Evolutionary conservation across 2,797 vertebrate species (phyloP), one percentile per base, ranked within the genome.

Genomic region (Schizopygopsis pylzovi): DNA sequence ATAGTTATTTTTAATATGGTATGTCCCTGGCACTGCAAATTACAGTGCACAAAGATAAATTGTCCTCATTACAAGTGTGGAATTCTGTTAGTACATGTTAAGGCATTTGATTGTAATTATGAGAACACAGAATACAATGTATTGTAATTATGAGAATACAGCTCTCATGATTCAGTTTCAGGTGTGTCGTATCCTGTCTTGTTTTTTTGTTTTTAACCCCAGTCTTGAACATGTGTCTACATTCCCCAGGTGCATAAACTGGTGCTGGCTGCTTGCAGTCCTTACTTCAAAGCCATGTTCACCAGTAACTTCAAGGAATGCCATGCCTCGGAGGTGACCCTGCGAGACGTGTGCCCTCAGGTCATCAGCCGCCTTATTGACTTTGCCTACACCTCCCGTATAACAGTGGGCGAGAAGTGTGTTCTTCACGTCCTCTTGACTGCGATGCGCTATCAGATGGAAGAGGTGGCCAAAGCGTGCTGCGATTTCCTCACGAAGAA

Each of bases 231-330:
- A 84, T 39, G 22, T 79, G 81, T 85, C 49, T 81, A 18, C 77
- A 22, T 81, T 81, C 20, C 18, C 39, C 89, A 96, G 94, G 96
- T 96, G 56, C 96, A 97, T 85, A 95, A 93, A 83, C 90, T 97
- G 88, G 96, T 97, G 0, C 94, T 97, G 91, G 96, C 96, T 5
- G 94, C 96, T 59, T 96, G 94, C 68, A 97, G 96, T 92, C 92
- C 95, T 0, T 96, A 96, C 88, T 97, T 97, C 91, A 95, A 94
- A 90, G 96, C 96, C 91, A 97, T 97, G 96, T 97, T 97, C 91
- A 96, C 96, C 91, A 95, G 94, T 90, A 94, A 94, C 92, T 96
- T 97, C 90, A 93, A 89, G 83, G 96, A 97, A 92, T 93, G 94
- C 83, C 83, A 84, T 0, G 95, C 95, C 49, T 90, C 95, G 0